These are phyloP conservation scores for Drosophila rufa DNA, from an alignment of 1,140 invertebrate species.

Conservation along the genomic window DNA sequence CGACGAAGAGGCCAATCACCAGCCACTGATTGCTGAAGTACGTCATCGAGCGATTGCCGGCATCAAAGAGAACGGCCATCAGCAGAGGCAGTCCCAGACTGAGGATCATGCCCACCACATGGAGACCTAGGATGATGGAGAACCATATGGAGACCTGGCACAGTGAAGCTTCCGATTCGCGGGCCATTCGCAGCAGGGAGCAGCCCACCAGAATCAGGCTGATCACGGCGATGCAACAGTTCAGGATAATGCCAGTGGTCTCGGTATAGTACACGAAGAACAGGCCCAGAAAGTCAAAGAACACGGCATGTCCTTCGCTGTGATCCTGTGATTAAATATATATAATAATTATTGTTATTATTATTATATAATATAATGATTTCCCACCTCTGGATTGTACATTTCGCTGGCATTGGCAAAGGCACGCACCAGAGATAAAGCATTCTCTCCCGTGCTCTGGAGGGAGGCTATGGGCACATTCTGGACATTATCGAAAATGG, in stretches of 20 bases:
- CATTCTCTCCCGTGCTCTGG: conserved; percentile 92
- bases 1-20: conserved; percentile 87
- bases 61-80: conserved; percentile 85
- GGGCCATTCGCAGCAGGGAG: conserved; percentile 67
- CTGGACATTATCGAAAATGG: conserved; percentile 91
- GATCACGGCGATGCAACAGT: conserved; percentile 86
- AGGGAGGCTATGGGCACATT: conserved; percentile 92
- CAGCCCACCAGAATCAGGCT: conserved; percentile 82
- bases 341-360: no score
- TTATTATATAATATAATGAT: background rate
- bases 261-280: conserved; percentile 89
- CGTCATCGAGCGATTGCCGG: conserved; percentile 87
- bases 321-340: conserved; percentile 70
- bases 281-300: conserved; percentile 92
- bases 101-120: conserved; percentile 75
- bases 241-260: conserved; percentile 86
- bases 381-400: conserved; percentile 80
- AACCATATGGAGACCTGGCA: conserved; percentile 56
- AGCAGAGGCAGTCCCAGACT: conserved; percentile 86
- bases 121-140: conserved; percentile 57
- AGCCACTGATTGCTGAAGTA: conserved; percentile 90
- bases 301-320: conserved; percentile 88
- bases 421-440: conserved; percentile 88
- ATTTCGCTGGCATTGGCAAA: conserved; percentile 88
- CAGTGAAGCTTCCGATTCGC: conserved; percentile 44